Percentiles rank a stretch among this genome's conserved stretches.
These are phyloP conservation scores for Nannospalax galili DNA, from an alignment of 2,113 vertebrate genomes.

Conservation along the genomic window DNA sequence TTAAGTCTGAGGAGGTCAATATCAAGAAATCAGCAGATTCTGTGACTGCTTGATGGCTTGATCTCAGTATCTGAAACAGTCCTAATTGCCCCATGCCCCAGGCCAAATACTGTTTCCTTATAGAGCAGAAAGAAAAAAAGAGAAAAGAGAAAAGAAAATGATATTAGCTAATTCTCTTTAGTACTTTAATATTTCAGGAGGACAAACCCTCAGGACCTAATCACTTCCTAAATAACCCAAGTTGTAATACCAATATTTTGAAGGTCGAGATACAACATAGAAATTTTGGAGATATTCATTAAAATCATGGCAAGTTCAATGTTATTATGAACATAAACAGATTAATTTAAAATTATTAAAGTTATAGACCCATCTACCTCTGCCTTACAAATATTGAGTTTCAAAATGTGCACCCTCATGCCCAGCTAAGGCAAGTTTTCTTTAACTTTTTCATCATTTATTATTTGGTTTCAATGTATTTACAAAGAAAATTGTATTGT, in stretches of 20 bases:
- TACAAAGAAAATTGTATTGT: not conserved
- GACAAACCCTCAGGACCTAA: not conserved
- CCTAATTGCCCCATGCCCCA: too few species aligned
- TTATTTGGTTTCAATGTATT: not conserved
- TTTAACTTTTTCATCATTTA: not conserved
- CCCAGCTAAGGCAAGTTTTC: too few species aligned
- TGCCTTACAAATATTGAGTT: too few species aligned
- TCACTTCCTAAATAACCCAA: not conserved
- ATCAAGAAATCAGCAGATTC: not conserved
- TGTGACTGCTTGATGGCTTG: fast-evolving
- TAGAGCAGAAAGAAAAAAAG: not conserved
- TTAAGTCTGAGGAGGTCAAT: not conserved
- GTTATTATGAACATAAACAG: too few species aligned
- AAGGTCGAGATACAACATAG: not conserved
- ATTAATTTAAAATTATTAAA: not conserved
- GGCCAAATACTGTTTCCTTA: not conserved
- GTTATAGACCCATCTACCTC: too few species aligned
- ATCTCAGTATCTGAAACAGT: not conserved
- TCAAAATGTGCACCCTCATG: too few species aligned
- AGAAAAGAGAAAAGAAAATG: not conserved
- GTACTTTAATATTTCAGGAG: not conserved
- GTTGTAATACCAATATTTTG: not conserved
- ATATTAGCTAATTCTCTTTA: not conserved
- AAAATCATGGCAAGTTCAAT: not conserved
- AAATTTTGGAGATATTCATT: not conserved